Percentiles rank a stretch among this genome's conserved stretches.
Evolutionary conservation across 2,888 invertebrate species (phyloP).

Genomic region (Mantis religiosa): DNA sequence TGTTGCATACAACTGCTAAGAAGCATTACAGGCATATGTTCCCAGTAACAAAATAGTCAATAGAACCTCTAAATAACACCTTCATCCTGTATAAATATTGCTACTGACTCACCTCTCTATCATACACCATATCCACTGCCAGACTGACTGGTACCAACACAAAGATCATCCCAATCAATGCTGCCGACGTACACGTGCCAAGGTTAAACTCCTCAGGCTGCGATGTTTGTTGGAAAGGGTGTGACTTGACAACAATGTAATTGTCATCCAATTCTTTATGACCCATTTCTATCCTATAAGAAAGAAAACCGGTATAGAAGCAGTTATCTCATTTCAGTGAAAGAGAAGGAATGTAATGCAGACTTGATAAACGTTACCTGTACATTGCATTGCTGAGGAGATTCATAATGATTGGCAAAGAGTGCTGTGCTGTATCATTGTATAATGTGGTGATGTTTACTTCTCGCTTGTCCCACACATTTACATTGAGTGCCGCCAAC

Average conservation of each 20-base stretch:
- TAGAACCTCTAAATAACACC: too few species aligned
- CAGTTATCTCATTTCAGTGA: not conserved
- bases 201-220: conserved; percentile 69
- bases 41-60: too few species aligned
- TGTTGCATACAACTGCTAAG: too few species aligned
- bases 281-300: conserved; percentile 27
- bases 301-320: not conserved
- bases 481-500: conserved; percentile 63
- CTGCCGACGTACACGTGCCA: conserved; percentile 66
- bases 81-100: too few species aligned
- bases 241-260: conserved; percentile 61
- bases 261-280: conserved; percentile 34
- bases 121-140: conserved; percentile 76
- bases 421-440: conserved; percentile 76
- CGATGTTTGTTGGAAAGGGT: conserved; percentile 70
- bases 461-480: conserved; percentile 50
- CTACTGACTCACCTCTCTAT: conserved; percentile 62
- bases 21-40: too few species aligned
- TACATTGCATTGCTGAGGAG: conserved; percentile 66
- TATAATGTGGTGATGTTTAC: conserved; percentile 61
- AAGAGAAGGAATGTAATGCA: not conserved
- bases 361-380: conserved; percentile 48
- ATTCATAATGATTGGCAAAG: conserved; percentile 71
- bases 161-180: conserved; percentile 78
- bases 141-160: conserved; percentile 71